Evolutionary conservation across 2,113 vertebrate species (phyloP), one percentile per base, ranked within the genome.

Genomic region (Anser cygnoides): DNA sequence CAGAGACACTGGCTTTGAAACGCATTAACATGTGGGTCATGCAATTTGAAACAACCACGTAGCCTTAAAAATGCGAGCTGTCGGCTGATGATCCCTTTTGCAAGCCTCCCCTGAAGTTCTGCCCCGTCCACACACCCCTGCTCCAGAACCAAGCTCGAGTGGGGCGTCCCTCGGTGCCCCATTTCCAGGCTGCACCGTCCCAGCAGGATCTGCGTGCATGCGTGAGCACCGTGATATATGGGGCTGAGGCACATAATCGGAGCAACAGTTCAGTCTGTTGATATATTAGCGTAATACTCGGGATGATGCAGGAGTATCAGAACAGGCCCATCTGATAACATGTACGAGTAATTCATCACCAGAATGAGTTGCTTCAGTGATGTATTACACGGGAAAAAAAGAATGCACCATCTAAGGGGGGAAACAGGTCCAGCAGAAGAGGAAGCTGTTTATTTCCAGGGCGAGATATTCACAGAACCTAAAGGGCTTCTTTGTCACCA

Each of bases 271-370:
- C 88, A 54, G 81, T 9, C 52, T 52, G 92, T 67, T 95, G 91
- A 92, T 95, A 71, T 89, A 88, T 95, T 88, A 83, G 87, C 83
- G 90, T 44, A 94, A 91, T 94, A 72, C 92, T 72, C 80, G 35
- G 87, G 90, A 94, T 95, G 94, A 96, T 95, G 92, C 95, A 95
- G 87, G 93, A 97, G 95, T 63, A 94, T 89, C 96, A 91, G 78
- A 95, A 79, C 76, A 66, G 92, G 84, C 90, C 92, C 75, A 85
- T 90, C 90, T 95, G 92, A 88, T 94, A 86, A 66, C 88, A 70
- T 43, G 78, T 55, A 72, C 33, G 6, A 65, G 95, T 65, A 92
- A 91, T 95, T 75, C 77, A 78, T 92, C 95, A 94, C 84, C 92
- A 58, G 88, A 66, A 49, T 31, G 85, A 92, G 95, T 65, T 71